Evolutionary conservation across 2,888 invertebrate species (phyloP), one percentile per base, ranked within the genome.

Genomic region (Nowickia ferox): DNA sequence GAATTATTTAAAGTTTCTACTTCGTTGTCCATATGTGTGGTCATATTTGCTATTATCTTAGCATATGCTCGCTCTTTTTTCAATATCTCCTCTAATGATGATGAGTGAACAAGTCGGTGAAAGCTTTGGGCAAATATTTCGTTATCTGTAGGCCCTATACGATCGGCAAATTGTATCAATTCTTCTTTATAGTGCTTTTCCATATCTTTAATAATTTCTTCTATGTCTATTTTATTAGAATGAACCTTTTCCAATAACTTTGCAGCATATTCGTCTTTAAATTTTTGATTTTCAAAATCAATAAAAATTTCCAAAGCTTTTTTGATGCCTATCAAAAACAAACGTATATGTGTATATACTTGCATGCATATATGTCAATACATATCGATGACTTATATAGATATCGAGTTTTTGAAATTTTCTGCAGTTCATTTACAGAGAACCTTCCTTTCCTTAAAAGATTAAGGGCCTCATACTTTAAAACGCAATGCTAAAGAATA

Each of bases 31-130:
- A 97, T 95, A 88, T 95, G 95, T 84, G 95, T 94, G 63, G 96
- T 94, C 90, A 96, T 95, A 89, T 95, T 95, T 75, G 95, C 94
- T 19, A 98, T 96, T 53, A 96, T 96, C 89, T 96, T 95, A 0
- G 98, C 97, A 92, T 97, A 97, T 15, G 96, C 95, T 90, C 97
- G 96, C 92, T 98, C 98, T 48, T 97, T 95, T 89, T 97, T 96
- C 22, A 98, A 94, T 90, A 98, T 96, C 0, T 97, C 96, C 90
- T 97, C 97, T 38, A 98, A 93, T 0, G 97, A 97, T 0, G 97
- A 96, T 0, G 97, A 97, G 92, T 97, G 97, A 2, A 97, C 96
- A 68, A 96, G 81, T 87, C 92, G 90, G 86, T 93, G 93, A 84
- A 94, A 94, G 44, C 94, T 94, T 88, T 94, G 94, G 0, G 94